A percentile compares a stretch with the other conserved stretches of the same genome.
Evolutionary conservation across 2,888 invertebrate genomes (phyloP).

Genomic region (Byasa hedistus): DNA sequence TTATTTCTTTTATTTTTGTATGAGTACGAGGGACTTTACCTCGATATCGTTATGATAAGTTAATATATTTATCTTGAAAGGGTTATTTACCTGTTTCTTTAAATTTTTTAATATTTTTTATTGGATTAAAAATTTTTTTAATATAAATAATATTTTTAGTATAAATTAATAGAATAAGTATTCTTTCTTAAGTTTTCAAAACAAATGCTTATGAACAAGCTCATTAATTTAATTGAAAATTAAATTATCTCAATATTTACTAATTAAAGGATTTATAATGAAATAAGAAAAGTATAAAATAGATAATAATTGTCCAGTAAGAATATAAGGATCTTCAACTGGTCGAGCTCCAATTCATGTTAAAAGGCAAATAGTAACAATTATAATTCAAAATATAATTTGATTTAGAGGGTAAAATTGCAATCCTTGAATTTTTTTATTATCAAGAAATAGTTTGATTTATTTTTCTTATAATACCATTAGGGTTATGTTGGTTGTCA

Average conservation of each 20-base stretch:
- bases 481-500: conserved; percentile 74
- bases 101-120: conserved; percentile 80
- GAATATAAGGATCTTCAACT: too few relatives aligned
- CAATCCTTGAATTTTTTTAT: conserved; percentile 63
- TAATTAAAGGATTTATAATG: conserved; percentile 36
- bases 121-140: conserved; percentile 67
- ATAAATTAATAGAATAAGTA: conserved; percentile 80
- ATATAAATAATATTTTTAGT: conserved; percentile 64
- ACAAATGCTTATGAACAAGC: conserved; percentile 83
- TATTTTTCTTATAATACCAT: conserved; percentile 76
- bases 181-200: conserved; percentile 86
- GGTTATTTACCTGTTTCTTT: conserved; percentile 82
- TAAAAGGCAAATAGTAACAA: conserved; percentile 86
- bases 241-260: conserved; percentile 35
- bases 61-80: conserved; percentile 85
- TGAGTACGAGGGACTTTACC: conserved; percentile 84
- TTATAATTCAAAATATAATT: conserved; percentile 80
- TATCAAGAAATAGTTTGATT: conserved; percentile 78
- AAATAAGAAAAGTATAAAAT: conserved; percentile 47
- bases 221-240: conserved; percentile 78
- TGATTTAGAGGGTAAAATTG: conserved; percentile 81
- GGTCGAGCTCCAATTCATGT: too few relatives aligned
- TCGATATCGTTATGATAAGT: conserved; percentile 87
- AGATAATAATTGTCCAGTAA: too few relatives aligned
- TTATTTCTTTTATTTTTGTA: conserved; percentile 83